A percentile compares a stretch with the other conserved stretches of the same genome.
phyloP scores from a whole-genome alignment of 1,140 invertebrate species.

The Neodiprion virginianus region DNA sequence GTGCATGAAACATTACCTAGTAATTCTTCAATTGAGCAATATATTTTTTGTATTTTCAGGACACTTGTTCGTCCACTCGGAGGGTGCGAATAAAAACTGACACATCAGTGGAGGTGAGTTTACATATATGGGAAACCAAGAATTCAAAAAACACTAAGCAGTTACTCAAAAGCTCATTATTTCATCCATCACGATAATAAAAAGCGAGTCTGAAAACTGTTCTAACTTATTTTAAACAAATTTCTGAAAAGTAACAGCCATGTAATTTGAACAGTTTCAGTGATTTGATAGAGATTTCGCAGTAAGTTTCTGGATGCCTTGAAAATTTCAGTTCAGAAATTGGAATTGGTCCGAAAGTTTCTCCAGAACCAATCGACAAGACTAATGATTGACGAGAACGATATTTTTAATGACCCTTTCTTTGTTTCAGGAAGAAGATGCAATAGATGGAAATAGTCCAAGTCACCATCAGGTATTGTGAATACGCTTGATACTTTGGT shows the following conservation, averaged over 20 bases:
- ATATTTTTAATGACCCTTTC: neutral
- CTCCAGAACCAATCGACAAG: neutral
- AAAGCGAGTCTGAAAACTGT: too few relatives aligned
- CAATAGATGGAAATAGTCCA: neutral
- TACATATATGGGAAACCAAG: neutral
- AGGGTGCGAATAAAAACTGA: slow-evolving; percentile 28
- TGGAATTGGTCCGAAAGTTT: too few relatives aligned
- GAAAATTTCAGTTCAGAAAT: too few relatives aligned
- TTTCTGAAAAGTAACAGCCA: too few relatives aligned
- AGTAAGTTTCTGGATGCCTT: too few relatives aligned
- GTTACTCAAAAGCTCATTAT: too few relatives aligned
- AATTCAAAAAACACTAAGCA: neutral
- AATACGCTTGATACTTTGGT: neutral
- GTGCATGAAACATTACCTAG: too few relatives aligned
- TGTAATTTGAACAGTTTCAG: too few relatives aligned
- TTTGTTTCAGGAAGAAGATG: slow-evolving; percentile 11
- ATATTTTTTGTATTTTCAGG: slow-evolving; percentile 10
- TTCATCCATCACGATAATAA: too few relatives aligned
- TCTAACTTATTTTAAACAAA: too few relatives aligned
- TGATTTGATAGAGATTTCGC: too few relatives aligned
- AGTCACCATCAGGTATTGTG: neutral
- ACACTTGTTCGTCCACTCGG: slow-evolving; percentile 17
- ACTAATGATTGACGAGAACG: neutral
- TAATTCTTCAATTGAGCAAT: too few relatives aligned
- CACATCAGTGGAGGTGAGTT: slow-evolving; percentile 22